Conservation (phyloP, 2,113 vertebrate genomes). For the Ammodytes marinus region DNA sequence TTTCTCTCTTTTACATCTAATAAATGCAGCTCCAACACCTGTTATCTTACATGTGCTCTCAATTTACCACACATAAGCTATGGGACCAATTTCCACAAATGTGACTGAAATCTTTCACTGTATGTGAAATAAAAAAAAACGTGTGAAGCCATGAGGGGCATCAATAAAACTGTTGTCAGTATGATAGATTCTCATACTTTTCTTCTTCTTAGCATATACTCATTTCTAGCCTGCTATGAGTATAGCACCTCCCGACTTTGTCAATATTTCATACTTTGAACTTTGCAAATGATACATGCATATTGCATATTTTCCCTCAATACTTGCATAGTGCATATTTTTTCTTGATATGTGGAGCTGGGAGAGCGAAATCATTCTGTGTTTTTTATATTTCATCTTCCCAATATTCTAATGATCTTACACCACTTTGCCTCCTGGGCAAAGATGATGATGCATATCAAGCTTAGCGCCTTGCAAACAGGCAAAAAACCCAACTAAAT, state of each 20-base stretch:
- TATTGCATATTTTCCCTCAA: constrained; percentile 59
- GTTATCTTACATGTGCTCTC: constrained; percentile 50
- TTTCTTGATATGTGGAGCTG: constrained; percentile 27
- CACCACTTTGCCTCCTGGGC: constrained; percentile 35
- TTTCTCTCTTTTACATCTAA: constrained; percentile 48
- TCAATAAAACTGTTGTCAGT: constrained; percentile 34
- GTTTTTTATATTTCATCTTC: constrained; percentile 66
- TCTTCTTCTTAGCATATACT: constrained; percentile 9
- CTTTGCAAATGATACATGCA: constrained; percentile 48
- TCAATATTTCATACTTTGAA: constrained; percentile 46
- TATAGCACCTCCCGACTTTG: constrained; percentile 11
- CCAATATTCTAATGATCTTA: constrained; percentile 65
- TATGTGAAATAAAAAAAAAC: not conserved
- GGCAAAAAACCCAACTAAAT: constrained; percentile 59
- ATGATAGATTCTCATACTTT: constrained; percentile 28
- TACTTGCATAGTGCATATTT: constrained; percentile 40
- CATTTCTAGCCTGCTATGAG: constrained; percentile 27
- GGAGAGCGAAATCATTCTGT: constrained; percentile 45
- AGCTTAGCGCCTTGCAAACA: constrained; percentile 55
- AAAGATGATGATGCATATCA: constrained; percentile 61
- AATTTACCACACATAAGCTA: constrained; percentile 49
- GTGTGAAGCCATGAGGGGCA: constrained; percentile 1
- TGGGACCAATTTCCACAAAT: constrained; percentile 37
- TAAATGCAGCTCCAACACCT: constrained; percentile 56
- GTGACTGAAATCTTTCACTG: constrained; percentile 34